Percentiles rank a stretch among this genome's conserved stretches.
Evolutionary conservation across 2,888 invertebrate species (phyloP).

Genomic region (Eulithis testata): DNA sequence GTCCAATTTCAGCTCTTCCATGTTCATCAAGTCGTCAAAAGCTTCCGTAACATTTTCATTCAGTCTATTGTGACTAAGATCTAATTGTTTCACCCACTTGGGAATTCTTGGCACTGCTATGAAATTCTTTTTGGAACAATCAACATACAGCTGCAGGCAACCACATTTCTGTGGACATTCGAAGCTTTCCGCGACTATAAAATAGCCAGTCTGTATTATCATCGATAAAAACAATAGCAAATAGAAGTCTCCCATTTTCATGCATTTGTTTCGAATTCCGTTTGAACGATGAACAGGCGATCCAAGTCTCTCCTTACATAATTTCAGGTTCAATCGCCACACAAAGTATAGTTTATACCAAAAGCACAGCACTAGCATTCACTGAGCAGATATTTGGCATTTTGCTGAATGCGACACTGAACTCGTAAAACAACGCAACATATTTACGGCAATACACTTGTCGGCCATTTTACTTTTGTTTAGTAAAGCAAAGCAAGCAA

Average conservation of each 20-base stretch:
- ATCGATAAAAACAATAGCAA: constrained; percentile 74
- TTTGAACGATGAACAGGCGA: constrained; percentile 60
- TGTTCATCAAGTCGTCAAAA: constrained; percentile 64
- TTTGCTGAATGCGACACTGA: constrained; percentile 52
- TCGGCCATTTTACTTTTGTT: constrained; percentile 73
- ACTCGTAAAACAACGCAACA: constrained; percentile 62
- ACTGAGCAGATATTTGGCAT: constrained; percentile 61
- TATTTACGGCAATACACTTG: constrained; percentile 65
- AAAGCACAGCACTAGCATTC: constrained; percentile 57
- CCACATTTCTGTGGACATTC: constrained; percentile 88
- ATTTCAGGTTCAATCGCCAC: constrained; percentile 55
- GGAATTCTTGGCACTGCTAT: constrained; percentile 90
- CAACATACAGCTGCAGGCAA: constrained; percentile 89
- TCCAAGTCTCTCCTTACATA: constrained; percentile 73
- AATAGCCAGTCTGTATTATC: constrained; percentile 61
- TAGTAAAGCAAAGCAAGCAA: too few species aligned
- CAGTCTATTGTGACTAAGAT: constrained; percentile 82
- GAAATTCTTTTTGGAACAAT: constrained; percentile 90
- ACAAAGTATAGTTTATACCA: constrained; percentile 50
- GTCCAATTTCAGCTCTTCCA: constrained; percentile 80
- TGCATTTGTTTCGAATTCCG: constrained; percentile 71
- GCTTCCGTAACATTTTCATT: constrained; percentile 68
- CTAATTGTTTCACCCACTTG: constrained; percentile 90
- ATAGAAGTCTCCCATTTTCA: constrained; percentile 80
- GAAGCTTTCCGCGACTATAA: constrained; percentile 66